These are phyloP conservation scores for Cynopterus sphinx DNA, from an alignment of 2,797 vertebrate species.

Conservation along the genomic window DNA sequence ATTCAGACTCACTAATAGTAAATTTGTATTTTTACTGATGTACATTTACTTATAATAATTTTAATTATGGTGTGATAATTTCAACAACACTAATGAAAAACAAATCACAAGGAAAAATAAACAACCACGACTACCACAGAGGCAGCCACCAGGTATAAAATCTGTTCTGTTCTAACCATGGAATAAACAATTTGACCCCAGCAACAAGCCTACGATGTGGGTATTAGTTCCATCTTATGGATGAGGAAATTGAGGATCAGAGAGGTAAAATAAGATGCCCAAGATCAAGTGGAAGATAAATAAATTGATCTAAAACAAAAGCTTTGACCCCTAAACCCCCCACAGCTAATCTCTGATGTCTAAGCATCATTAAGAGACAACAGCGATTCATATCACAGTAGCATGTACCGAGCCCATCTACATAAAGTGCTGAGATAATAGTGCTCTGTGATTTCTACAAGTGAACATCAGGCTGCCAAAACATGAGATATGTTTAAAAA, in stretches of 20 bases:
- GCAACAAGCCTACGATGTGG: neutral
- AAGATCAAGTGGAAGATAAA: neutral
- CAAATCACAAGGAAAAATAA: constrained; percentile 21
- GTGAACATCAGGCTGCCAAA: neutral
- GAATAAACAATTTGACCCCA: neutral
- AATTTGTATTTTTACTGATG: neutral
- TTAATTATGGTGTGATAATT: neutral
- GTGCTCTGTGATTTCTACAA: neutral
- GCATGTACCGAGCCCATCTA: neutral
- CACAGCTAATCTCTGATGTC: neutral
- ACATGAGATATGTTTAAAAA: constrained; percentile 54
- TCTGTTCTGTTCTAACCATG: neutral
- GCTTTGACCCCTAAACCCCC: neutral
- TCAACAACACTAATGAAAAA: neutral
- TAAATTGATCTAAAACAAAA: neutral
- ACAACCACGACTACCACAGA: neutral
- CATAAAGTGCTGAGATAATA: neutral
- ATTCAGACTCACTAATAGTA: neutral
- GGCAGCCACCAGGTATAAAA: neutral
- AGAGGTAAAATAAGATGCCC: neutral
- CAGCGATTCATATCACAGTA: neutral
- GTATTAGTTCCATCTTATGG: neutral
- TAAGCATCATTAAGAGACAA: neutral
- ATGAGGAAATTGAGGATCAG: neutral
- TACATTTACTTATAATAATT: neutral